Base-by-base conservation (phyloP, 64 coral and sea anemone species). In the Dendronephthya gigantea region DNA sequence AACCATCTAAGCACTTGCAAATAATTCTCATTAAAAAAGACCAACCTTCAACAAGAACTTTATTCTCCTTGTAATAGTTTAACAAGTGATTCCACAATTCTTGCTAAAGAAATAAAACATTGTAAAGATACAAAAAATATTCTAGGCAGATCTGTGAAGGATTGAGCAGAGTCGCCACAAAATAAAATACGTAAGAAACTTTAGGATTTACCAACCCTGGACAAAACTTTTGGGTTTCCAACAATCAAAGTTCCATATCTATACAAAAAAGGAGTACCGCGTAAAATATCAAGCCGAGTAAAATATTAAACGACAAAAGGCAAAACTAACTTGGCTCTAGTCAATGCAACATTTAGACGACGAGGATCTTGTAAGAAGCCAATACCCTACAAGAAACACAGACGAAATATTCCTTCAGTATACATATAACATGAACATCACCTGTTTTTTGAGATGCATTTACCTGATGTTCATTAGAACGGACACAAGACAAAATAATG, bases 1-100 rank as follows among this genome's bases (percentile, higher is more conserved):
- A 9, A 3, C 17, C 36, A 3, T 79, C 27, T 17, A 36, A 79
- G 36, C 19, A 79, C 10, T 8, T 39, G 36, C 30, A 29, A 14
- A 79, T 10, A 2, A 19, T 4, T 12, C 9, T 79, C 9, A 15
- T 2, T 8, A 29, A 31, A 19, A 5, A n/a, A 22, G 34, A 75
- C 88, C 39, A 48, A 98, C 95, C 95, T 88, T 98, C 95, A 36
- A 98, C 90, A 72, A 98, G 88, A 82, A 90, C 88, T 68, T 98
- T 98, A 84, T 98, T 98, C 48, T 98, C 95, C 59, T 98, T 98
- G 90, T 98, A 98, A 41, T 98, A 98, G 55, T 98, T 98, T 84
- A 98, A 84, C 50, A 98, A 85, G 79, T 98, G 95, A 50, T 98
- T 98, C 95, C 95, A 98, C 52, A 98, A 49, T 22, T 92, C 92